Evolutionary conservation across 2,888 invertebrate genomes (phyloP).

Genomic region (Pristionchus arcanus): DNA sequence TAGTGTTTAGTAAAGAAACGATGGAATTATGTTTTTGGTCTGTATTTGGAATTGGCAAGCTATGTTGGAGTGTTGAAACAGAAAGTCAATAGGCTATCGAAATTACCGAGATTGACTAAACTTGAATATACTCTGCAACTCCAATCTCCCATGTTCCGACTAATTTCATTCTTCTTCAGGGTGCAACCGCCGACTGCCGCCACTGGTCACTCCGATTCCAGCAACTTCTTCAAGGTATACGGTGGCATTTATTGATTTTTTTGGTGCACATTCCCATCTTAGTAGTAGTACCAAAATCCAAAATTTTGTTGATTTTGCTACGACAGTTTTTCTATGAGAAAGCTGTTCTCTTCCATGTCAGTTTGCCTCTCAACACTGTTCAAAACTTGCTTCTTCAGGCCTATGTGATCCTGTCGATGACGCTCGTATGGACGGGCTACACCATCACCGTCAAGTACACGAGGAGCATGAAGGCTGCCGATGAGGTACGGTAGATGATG

Average conservation of each 20-base stretch:
- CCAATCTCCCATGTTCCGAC: neutral
- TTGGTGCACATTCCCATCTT: neutral
- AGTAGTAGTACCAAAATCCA: no score
- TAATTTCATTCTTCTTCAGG: neutral
- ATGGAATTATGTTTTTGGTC: neutral
- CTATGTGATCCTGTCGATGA: conserved; percentile 78
- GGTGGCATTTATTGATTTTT: neutral
- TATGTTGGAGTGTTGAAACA: neutral
- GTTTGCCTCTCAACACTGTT: no score
- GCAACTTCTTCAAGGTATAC: conserved; percentile 48
- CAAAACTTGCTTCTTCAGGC: conserved; percentile 60
- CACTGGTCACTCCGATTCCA: conserved; percentile 41
- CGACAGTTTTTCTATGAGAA: no score
- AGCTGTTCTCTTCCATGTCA: neutral
- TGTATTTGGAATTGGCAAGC: neutral
- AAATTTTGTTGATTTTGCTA: no score
- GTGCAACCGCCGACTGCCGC: conserved; percentile 17
- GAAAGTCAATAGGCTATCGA: neutral
- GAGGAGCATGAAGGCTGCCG: conserved; percentile 69
- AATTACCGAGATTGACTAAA: neutral
- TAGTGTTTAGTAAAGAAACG: no score
- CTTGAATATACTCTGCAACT: neutral
- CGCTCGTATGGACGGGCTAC: conserved; percentile 79
- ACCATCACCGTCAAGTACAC: conserved; percentile 78
- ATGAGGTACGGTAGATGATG: conserved; percentile 61